Percentiles rank a stretch among this genome's conserved stretches.
Conservation (phyloP, 2,888 invertebrate species). For the Cybosia mesomella region DNA sequence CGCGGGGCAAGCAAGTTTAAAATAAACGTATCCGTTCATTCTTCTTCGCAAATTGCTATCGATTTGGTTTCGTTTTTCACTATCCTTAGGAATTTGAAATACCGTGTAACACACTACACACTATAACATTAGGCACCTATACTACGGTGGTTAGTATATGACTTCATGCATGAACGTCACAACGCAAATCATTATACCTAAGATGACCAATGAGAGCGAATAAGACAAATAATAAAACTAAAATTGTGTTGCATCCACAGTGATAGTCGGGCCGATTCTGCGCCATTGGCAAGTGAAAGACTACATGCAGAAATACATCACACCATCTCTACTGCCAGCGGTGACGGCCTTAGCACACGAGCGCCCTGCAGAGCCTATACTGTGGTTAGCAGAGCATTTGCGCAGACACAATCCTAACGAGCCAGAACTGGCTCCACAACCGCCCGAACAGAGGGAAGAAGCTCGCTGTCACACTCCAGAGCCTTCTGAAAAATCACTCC, state of each 20-base stretch:
- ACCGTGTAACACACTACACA: no score
- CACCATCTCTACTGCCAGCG: conserved; percentile 88
- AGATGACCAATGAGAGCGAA: no score
- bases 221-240: no score
- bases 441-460: conserved; percentile 62
- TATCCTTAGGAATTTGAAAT: no score
- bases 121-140: no score
- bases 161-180: no score
- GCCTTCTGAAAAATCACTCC: conserved; percentile 65
- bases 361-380: conserved; percentile 91
- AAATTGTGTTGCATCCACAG: conserved; percentile 75
- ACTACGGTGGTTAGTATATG: no score
- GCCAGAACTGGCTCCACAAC: conserved; percentile 79
- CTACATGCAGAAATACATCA: conserved; percentile 90
- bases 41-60: no score
- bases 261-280: conserved; percentile 91
- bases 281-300: conserved; percentile 88
- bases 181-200: no score
- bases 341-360: conserved; percentile 89
- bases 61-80: no score
- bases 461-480: conserved; percentile 70
- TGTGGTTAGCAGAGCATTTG: conserved; percentile 93
- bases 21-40: no score
- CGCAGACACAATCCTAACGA: conserved; percentile 92
- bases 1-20: no score